These are phyloP conservation scores for Zaprionus camerounensis DNA, from an alignment of 1,140 invertebrate genomes.

Conservation along the genomic window DNA sequence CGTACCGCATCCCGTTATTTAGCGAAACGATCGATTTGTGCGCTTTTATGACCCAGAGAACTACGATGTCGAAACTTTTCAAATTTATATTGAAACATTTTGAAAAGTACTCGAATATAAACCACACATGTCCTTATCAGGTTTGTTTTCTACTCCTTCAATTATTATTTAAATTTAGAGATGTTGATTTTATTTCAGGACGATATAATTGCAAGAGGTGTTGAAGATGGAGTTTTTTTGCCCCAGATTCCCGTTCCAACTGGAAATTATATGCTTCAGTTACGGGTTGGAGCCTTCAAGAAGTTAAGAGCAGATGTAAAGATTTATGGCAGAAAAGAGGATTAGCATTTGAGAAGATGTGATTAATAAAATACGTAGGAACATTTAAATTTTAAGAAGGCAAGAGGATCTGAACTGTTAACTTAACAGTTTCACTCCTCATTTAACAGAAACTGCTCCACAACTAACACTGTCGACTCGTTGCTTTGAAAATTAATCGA, in stretches of 20 bases:
- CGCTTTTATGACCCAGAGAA: not conserved
- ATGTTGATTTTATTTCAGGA: conserved; percentile 27
- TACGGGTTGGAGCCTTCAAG: conserved; percentile 31
- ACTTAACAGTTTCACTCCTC: conserved; percentile 18
- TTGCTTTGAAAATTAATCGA: not conserved
- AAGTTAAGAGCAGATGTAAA: conserved; percentile 37
- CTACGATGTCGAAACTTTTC: not conserved
- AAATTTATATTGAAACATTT: not conserved
- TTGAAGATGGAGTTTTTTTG: not conserved
- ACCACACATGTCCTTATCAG: not conserved
- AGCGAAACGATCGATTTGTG: conserved; percentile 53
- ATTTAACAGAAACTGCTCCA: not conserved
- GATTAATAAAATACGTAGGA: not conserved
- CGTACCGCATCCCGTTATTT: conserved; percentile 27
- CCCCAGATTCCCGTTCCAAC: conserved; percentile 43
- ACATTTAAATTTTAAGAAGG: not conserved
- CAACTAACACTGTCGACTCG: conserved; percentile 5
- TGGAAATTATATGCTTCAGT: conserved; percentile 43
- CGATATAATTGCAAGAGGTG: conserved; percentile 42
- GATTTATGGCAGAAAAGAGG: not conserved
- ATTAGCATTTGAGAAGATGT: not conserved
- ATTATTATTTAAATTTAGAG: not conserved
- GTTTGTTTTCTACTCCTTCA: not conserved
- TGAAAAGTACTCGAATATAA: conserved; percentile 1
- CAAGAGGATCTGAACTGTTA: not conserved